Percentiles rank a stretch among this genome's conserved stretches.
These are phyloP conservation scores for Colletes collaris DNA, from an alignment of 2,888 invertebrate genomes.

Conservation along the genomic window DNA sequence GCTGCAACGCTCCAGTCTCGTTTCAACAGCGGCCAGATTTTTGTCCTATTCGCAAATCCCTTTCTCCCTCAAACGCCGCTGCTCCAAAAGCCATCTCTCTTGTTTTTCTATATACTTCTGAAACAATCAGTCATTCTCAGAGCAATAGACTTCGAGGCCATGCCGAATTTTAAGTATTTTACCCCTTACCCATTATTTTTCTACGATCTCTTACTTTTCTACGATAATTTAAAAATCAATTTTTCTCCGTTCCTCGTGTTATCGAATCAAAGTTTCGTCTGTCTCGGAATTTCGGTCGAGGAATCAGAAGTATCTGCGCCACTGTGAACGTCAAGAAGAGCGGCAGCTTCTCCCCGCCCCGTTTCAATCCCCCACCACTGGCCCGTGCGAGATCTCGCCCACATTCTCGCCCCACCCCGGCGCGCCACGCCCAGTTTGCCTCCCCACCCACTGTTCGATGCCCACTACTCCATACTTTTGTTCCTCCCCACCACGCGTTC, in stretches of 20 bases:
- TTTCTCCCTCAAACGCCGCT: not conserved
- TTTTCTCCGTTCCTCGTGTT: not conserved
- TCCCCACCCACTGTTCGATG: constrained; percentile 53
- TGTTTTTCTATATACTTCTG: not conserved
- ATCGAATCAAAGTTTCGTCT: not conserved
- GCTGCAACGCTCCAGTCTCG: constrained; percentile 54
- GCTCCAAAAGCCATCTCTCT: not conserved
- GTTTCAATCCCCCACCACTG: constrained; percentile 44
- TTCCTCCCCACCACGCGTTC: constrained; percentile 63
- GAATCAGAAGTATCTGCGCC: constrained; percentile 55
- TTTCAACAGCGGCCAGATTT: constrained; percentile 36
- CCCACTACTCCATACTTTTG: constrained; percentile 72
- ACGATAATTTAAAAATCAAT: no score
- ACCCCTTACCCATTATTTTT: no score
- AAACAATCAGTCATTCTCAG: no score
- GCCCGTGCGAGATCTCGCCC: constrained; percentile 46
- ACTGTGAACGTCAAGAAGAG: constrained; percentile 56
- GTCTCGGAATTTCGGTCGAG: not conserved
- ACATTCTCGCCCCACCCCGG: constrained; percentile 57
- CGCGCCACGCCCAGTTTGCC: constrained; percentile 36
- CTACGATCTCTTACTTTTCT: no score
- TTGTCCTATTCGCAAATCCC: constrained; percentile 14
- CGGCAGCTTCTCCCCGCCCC: constrained; percentile 59
- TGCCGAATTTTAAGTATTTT: no score
- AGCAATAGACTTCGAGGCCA: no score